These are phyloP conservation scores for Catalaphyllia jardinei DNA, from an alignment of 64 coral and sea anemone genomes.

Conservation along the genomic window DNA sequence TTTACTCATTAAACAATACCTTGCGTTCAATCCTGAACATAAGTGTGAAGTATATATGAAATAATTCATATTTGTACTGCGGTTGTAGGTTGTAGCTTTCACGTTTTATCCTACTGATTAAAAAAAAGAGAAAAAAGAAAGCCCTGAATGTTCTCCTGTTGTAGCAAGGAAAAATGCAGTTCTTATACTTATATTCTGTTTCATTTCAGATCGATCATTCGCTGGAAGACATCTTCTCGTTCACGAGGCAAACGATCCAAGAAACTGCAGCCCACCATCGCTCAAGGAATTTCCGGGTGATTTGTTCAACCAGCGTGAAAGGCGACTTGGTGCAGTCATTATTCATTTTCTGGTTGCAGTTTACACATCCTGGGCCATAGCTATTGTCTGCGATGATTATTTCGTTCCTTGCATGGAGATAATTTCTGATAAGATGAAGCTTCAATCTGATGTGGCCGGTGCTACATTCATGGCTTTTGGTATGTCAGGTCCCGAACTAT, in stretches of 20 bases:
- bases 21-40: too few species aligned
- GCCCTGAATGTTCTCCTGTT: too few species aligned
- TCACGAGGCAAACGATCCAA: slow-evolving; percentile 69
- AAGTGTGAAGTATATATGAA: too few species aligned
- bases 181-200: too few species aligned
- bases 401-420: slow-evolving; percentile 95
- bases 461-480: slow-evolving; percentile 98
- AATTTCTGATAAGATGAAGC: slow-evolving; percentile 78
- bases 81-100: too few species aligned
- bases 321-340: slow-evolving; percentile 77
- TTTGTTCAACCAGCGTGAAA: slow-evolving; percentile 72
- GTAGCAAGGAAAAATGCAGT: too few species aligned
- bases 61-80: too few species aligned
- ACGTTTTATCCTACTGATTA: too few species aligned
- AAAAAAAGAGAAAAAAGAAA: too few species aligned
- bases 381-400: slow-evolving; percentile 98
- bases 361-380: slow-evolving; percentile 99
- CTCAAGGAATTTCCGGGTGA: slow-evolving; percentile 94
- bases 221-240: slow-evolving; percentile 40
- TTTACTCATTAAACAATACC: too few species aligned
- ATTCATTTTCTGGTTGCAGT: slow-evolving; percentile 77
- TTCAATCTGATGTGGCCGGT: slow-evolving; percentile 95
- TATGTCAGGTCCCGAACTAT: slow-evolving; percentile 91
- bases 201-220: neutral
- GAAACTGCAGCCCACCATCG: slow-evolving; percentile 88